Evolutionary conservation across 2,113 vertebrate genomes (phyloP), one percentile per base, ranked within the genome.

Genomic region (Falcunculus frontatus): DNA sequence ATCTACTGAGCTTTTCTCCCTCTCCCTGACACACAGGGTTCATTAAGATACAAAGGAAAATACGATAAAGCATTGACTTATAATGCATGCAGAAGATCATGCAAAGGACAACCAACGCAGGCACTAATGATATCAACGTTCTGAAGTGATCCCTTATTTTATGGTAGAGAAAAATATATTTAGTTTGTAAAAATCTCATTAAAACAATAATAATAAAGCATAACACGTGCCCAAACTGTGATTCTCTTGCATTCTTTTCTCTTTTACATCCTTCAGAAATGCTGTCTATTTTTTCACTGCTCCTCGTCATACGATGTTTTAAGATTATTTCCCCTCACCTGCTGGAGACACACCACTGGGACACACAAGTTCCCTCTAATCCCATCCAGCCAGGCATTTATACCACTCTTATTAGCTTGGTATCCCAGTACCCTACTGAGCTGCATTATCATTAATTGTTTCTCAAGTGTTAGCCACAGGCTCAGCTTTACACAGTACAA

Each of bases 21-120:
- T 26, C 81, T 20, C 29, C 20, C 89, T 63, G 2, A 77, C 93
- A 96, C 90, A 68, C 88, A 33, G 89, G 95, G 90, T 96, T 96
- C 91, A 70, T 93, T 91, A 94, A 94, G 90, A 96, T 92, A 97
- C 89, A 97, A 96, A 95, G 91, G 83, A 93, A 97, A 97, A 96
- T 52, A 96, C 16, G 11, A 93, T 57, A 78, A 85, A 60, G 57
- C 15, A 11, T 62, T 37, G 11, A 76, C 90, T 73, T 69, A 30
- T 1, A 87, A 67, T 5, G 73, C 56, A 5, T 37, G 56, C 92
- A 44, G 57, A 92, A 95, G 86, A 94, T 59, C 39, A 11, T 32
- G 78, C 26, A 64, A 62, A 84, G 92, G 72, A 91, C 92, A 77
- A 72, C 0, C 91, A 77, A 78, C 0, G 0, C 47, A 57, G 84